phyloP scores from a whole-genome alignment of 2,888 invertebrate species.

The Athalia cordata region DNA sequence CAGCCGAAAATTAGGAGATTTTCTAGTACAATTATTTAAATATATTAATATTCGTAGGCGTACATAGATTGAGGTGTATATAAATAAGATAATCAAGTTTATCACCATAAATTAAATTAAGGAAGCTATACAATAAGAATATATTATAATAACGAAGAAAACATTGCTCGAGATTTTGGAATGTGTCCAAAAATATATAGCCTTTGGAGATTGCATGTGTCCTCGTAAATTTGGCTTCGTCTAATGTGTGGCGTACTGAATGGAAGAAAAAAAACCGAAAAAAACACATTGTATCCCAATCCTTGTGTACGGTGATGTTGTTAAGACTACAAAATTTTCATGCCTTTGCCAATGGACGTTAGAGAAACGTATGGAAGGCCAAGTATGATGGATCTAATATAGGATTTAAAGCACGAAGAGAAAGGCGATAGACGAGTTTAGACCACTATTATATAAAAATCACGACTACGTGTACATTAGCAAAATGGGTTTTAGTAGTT shows the following conservation, averaged over 20 bases:
- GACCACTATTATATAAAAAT: no score
- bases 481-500: no score
- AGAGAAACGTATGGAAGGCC: no score
- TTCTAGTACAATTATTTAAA: not conserved
- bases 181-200: slow-evolving; percentile 28
- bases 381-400: no score
- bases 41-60: not conserved
- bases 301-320: no score
- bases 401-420: no score
- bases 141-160: slow-evolving; percentile 17
- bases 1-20: slow-evolving; percentile 23
- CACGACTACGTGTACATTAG: no score
- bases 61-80: not conserved
- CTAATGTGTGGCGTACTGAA: not conserved
- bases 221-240: not conserved
- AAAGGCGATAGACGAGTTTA: no score
- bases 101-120: slow-evolving; percentile 20
- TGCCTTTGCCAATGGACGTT: no score
- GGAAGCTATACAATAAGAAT: slow-evolving; percentile 31
- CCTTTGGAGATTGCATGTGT: not conserved
- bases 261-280: not conserved
- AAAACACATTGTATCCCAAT: no score
- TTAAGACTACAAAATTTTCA: no score
- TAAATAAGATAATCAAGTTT: not conserved
- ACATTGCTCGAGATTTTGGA: slow-evolving; percentile 25